Evolutionary conservation across 2,797 vertebrate species (phyloP).

Genomic region (Podarcis siculus): DNA sequence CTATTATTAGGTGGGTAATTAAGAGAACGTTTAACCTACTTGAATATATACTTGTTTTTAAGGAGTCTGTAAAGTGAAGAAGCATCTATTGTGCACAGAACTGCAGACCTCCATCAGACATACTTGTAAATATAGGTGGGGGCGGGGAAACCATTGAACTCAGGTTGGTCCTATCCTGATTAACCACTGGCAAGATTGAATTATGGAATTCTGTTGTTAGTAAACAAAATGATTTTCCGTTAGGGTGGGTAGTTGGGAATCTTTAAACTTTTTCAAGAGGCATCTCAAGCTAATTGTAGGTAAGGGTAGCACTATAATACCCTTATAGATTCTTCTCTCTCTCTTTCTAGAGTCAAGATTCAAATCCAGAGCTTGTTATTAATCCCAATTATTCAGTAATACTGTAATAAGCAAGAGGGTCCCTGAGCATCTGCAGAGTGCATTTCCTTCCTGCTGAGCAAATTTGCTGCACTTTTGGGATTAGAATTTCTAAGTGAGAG

Average conservation of each 20-base stretch:
- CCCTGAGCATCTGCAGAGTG: not conserved
- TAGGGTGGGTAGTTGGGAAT: not conserved
- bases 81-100: accelerated
- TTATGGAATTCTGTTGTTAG: not conserved
- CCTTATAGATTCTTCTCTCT: not conserved
- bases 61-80: accelerated
- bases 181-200: not conserved
- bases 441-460: not conserved
- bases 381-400: not conserved
- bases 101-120: not conserved
- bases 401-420: not conserved
- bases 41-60: accelerated
- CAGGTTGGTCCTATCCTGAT: not conserved
- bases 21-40: accelerated
- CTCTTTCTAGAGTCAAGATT: not conserved
- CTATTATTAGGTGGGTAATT: conserved; percentile 5
- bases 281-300: not conserved
- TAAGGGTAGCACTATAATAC: too few species aligned
- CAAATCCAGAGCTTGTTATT: not conserved
- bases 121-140: not conserved
- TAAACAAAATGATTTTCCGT: not conserved
- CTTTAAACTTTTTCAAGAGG: not conserved
- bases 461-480: not conserved
- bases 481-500: not conserved
- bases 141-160: not conserved